These are phyloP conservation scores for Acomys russatus DNA, from an alignment of 2,797 vertebrate species.

Conservation along the genomic window DNA sequence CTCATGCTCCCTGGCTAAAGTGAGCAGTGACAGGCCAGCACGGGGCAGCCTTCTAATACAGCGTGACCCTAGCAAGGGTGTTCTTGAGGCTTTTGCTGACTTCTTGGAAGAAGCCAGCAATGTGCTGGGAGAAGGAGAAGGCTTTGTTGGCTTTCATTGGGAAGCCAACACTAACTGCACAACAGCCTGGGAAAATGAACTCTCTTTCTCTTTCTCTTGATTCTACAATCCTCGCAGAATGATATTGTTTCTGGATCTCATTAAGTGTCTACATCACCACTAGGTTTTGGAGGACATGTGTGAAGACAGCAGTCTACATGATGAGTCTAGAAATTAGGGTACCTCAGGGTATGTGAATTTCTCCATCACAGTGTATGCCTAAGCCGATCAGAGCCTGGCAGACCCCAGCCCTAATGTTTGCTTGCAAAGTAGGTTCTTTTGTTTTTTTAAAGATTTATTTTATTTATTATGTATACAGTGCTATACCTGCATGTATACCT, in stretches of 20 bases:
- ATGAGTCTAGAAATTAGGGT: neutral
- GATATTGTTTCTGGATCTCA: neutral
- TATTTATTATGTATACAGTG: too few species aligned
- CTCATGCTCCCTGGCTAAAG: neutral
- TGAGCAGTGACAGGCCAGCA: neutral
- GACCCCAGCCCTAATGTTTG: neutral
- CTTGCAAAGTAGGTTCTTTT: neutral
- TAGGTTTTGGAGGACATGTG: neutral
- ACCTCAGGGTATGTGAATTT: neutral
- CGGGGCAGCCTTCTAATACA: neutral
- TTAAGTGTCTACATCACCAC: neutral
- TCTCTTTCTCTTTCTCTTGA: neutral
- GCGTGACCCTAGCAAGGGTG: too few species aligned
- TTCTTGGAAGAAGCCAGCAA: neutral
- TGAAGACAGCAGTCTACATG: neutral
- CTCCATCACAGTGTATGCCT: neutral
- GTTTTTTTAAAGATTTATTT: too few species aligned
- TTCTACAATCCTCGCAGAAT: neutral
- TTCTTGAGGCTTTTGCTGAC: neutral
- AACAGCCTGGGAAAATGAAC: neutral
- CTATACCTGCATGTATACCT: too few species aligned
- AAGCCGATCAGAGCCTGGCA: neutral
- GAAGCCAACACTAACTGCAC: neutral
- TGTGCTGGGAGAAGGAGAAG: neutral
- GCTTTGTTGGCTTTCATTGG: neutral